Base-by-base conservation (phyloP, 1,140 invertebrate species). In the Neuroterus valhalla region DNA sequence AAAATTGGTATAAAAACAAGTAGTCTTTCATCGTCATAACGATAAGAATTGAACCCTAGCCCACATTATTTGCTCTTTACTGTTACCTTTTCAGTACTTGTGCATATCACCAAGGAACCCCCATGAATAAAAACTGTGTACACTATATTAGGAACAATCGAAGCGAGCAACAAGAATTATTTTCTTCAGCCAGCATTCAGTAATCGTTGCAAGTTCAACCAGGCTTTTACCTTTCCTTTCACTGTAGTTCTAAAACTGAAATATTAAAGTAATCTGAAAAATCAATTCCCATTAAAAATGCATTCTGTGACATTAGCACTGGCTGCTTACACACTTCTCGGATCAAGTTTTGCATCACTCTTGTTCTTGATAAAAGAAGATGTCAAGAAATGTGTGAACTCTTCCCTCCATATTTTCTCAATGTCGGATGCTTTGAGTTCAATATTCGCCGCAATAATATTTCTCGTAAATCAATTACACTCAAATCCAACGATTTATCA, bases 371-470 rank as follows among this genome's bases (percentile, higher is more conserved):
- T 81, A 1, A 68, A 21, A 68, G 45, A 66, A 44, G 55, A 19
- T 45, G 23, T 74, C 0, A 67, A 52, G 19, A 70, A 66, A 42
- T 42, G 3, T 3, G 23, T 17, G 0, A 69, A 62, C 52, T 62
- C 66, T 31, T 66, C 70, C 46, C 23, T 80, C 3, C 67, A 66
- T 23, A 15, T 82, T 66, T 75, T 80, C 12, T 70, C 74, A 8
- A 77, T 70, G 21, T 77, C 81, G 0, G 78, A 80, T 52, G 74
- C 76, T 10, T 2, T 82, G 0, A 75, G 70, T 48, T 78, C 70
- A 17, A 74, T 77, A 26, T 48, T 78, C n/a, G 70, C 76, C 2
- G 48, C 71, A 31, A 45, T 74, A 31, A 68, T 79, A 31, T 81
- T 77, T 48, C 77, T 81, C 17, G 11, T 78, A 0, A 75, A 75